Evolutionary conservation across 2,113 vertebrate genomes (phyloP).

Genomic region (Rhynchomys soricoides): DNA sequence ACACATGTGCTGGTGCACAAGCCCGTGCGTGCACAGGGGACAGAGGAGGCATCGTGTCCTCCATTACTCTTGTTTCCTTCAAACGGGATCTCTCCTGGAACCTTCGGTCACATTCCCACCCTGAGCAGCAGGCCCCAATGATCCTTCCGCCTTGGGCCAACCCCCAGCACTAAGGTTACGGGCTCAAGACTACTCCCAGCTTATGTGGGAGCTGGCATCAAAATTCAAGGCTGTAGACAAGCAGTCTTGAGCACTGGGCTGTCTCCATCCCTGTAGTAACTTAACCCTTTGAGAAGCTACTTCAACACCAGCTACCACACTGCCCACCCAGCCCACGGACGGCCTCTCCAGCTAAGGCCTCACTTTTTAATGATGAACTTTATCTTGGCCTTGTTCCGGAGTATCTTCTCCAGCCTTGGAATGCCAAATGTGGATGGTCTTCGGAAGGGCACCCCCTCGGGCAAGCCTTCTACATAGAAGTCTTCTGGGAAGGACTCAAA

Average conservation of each 20-base stretch:
- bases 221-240: background rate
- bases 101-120: background rate
- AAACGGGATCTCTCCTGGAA: too few relatives aligned
- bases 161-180: background rate
- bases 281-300: background rate
- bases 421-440: conserved; percentile 90
- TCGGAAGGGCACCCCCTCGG: conserved; percentile 88
- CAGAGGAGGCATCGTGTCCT: background rate
- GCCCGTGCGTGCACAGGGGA: background rate
- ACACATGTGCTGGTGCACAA: background rate
- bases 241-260: background rate
- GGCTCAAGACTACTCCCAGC: background rate
- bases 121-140: background rate
- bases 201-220: background rate
- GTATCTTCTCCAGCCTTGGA: conserved; percentile 90
- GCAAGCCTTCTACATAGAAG: conserved; percentile 88
- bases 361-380: conserved; percentile 91
- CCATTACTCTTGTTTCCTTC: too few relatives aligned
- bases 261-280: background rate
- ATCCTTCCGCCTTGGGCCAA: background rate
- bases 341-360: background rate
- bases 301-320: background rate
- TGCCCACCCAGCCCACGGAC: background rate
- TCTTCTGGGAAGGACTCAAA: conserved; percentile 88
- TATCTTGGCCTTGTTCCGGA: conserved; percentile 88